Conservation (phyloP, 2,113 vertebrate genomes). For the Mus spicilegus region DNA sequence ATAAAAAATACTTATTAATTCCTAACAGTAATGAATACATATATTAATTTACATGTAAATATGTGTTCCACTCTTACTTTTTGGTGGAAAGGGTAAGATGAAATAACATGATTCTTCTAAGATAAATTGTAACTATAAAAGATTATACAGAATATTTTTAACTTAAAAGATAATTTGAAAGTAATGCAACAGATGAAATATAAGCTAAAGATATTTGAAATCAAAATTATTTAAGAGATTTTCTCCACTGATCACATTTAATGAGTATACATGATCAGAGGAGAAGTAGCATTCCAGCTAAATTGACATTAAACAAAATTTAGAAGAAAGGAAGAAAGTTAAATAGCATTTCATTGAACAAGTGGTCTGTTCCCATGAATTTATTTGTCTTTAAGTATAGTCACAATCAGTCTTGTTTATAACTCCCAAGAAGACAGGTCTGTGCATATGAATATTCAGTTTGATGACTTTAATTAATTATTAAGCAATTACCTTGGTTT, state of each 20-base stretch:
- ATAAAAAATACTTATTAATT: conserved; percentile 32
- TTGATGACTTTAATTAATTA: neutral
- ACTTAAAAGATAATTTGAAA: neutral
- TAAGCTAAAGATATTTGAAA: neutral
- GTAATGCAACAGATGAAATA: neutral
- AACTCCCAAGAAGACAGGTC: neutral
- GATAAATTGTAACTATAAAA: conserved; percentile 54
- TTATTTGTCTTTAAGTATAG: neutral
- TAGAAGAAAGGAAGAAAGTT: neutral
- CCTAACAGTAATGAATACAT: conserved; percentile 34
- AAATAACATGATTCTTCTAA: neutral
- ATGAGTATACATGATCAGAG: neutral
- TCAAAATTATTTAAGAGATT: neutral
- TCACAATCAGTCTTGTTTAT: neutral
- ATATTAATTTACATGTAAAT: neutral
- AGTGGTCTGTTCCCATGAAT: neutral
- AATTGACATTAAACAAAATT: neutral
- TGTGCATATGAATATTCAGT: neutral
- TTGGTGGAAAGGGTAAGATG: conserved; percentile 54
- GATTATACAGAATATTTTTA: neutral
- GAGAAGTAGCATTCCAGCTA: neutral
- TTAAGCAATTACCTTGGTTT: neutral
- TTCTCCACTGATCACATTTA: neutral
- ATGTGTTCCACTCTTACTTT: neutral
- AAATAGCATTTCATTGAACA: neutral